A percentile compares a stretch with the other conserved stretches of the same genome.
Evolutionary conservation across 1,140 invertebrate species (phyloP).

Genomic region (Oscheius sp.): DNA sequence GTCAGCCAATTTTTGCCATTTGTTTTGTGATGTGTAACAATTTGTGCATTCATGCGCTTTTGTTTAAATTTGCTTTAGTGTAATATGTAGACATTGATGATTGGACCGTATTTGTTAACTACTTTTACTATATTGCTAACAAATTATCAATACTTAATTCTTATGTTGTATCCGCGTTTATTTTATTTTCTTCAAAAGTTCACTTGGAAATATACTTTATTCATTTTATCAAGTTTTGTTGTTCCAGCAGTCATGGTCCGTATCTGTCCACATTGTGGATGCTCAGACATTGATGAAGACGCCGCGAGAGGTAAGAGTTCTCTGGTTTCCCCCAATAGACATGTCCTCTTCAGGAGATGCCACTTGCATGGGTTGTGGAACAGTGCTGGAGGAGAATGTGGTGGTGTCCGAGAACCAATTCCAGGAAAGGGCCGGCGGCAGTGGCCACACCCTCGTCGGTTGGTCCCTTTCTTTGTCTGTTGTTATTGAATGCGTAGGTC

Average conservation of each 20-base stretch:
- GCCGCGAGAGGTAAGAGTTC: conserved; percentile 66
- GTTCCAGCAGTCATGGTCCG: conserved; percentile 48
- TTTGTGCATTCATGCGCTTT: too few species aligned
- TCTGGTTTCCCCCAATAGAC: not conserved
- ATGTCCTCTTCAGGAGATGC: conserved; percentile 68
- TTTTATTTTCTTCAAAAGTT: too few species aligned
- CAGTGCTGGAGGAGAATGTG: conserved; percentile 88
- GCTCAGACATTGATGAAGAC: conserved; percentile 58
- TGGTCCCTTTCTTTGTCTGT: not conserved
- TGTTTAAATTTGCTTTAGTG: too few species aligned
- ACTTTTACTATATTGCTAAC: too few species aligned
- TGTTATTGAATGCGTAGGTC: conserved; percentile 39
- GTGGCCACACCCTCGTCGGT: conserved; percentile 34
- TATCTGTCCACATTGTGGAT: conserved; percentile 56
- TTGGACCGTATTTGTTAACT: too few species aligned
- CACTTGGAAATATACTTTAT: too few species aligned
- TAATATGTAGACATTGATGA: too few species aligned
- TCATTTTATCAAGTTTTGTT: not conserved
- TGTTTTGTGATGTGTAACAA: too few species aligned
- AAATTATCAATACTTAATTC: too few species aligned
- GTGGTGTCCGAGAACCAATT: conserved; percentile 95
- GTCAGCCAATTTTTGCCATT: too few species aligned
- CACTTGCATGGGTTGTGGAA: conserved; percentile 91
- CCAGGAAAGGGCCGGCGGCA: conserved; percentile 80
- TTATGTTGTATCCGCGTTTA: too few species aligned